Conservation (phyloP, 2,113 vertebrate species). For the Cavia aperea region DNA sequence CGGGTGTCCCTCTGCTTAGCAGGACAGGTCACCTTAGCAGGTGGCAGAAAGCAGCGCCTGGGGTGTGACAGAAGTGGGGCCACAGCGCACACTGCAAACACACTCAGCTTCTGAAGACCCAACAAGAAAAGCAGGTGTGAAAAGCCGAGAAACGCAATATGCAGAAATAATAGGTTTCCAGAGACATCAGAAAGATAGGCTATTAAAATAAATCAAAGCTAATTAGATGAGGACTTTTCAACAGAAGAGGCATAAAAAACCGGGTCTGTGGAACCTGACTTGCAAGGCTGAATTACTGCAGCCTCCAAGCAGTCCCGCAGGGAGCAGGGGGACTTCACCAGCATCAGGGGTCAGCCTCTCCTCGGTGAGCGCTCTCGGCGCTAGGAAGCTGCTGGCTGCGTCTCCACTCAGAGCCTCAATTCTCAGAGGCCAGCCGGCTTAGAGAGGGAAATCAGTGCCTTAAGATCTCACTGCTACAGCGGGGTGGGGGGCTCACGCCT, state of each 20-base stretch:
- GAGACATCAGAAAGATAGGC: conserved; percentile 5
- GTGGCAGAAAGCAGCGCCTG: background rate
- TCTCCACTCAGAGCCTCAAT: background rate
- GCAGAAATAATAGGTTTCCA: background rate
- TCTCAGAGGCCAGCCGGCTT: background rate
- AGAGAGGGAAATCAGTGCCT: background rate
- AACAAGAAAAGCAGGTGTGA: background rate
- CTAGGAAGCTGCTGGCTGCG: background rate
- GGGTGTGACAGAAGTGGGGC: background rate
- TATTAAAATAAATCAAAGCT: background rate
- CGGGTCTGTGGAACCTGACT: background rate
- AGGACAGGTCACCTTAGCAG: background rate
- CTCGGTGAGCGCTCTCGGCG: background rate
- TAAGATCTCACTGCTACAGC: background rate
- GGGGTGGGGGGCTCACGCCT: no score
- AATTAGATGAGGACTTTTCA: background rate
- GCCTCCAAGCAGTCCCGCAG: background rate
- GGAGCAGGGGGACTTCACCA: background rate
- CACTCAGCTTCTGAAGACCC: background rate
- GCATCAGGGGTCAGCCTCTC: background rate
- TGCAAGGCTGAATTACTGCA: background rate
- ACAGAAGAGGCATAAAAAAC: background rate
- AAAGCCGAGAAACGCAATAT: background rate
- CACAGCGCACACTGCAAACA: background rate
- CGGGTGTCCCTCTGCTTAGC: background rate